A percentile compares a stretch with the other conserved stretches of the same genome.
phyloP scores from a whole-genome alignment of 2,888 invertebrate genomes.

The Acleris holmiana region DNA sequence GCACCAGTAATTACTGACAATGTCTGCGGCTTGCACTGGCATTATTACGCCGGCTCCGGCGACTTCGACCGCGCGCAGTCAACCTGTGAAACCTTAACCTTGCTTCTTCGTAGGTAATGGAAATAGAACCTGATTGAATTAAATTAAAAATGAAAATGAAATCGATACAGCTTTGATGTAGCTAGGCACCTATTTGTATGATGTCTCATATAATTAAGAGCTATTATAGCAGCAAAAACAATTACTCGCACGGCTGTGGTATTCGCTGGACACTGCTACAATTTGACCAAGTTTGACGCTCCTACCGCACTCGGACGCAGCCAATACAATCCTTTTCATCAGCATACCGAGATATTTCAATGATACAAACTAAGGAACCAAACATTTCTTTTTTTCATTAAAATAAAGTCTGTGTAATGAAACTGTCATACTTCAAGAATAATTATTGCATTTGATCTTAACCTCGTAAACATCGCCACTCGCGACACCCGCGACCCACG shows the following conservation, averaged over 20 bases:
- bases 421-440: no score
- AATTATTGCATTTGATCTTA: no score
- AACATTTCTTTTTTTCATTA: no score
- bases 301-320: no score
- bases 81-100: constrained; percentile 8
- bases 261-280: background rate
- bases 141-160: constrained; percentile 9
- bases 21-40: constrained; percentile 62
- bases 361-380: no score
- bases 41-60: constrained; percentile 38
- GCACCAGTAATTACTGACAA: constrained; percentile 71
- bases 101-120: constrained; percentile 7
- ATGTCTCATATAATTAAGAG: constrained; percentile 3
- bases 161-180: constrained; percentile 7
- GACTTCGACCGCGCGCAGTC: constrained; percentile 46
- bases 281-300: no score
- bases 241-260: constrained; percentile 1
- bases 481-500: no score
- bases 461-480: no score
- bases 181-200: constrained; percentile 2
- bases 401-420: no score
- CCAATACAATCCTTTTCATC: no score
- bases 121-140: constrained; percentile 11
- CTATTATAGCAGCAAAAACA: constrained; percentile 5
- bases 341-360: no score